Evolutionary conservation across 30 jellyfish, hydroid and myxozoan genomes (phyloP).

Genomic region (Aurelia aurita): DNA sequence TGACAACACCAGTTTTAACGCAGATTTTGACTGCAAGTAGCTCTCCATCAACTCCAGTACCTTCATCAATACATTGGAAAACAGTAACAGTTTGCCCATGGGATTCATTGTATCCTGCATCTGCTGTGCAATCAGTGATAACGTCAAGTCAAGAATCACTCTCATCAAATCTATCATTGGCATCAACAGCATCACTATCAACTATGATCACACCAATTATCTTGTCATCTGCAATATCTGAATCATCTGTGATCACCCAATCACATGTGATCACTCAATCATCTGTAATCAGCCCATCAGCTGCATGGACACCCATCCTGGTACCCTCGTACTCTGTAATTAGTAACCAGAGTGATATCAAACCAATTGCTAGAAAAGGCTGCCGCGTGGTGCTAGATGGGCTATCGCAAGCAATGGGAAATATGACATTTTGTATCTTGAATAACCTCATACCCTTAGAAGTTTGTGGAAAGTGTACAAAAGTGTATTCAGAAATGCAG

Average conservation of each 20-base stretch:
- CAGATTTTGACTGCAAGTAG: neutral
- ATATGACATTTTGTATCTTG: slow-evolving; percentile 70
- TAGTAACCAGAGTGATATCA: slow-evolving; percentile 38
- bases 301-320: slow-evolving; percentile 1
- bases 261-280: slow-evolving; percentile 4
- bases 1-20: neutral
- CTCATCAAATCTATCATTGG: neutral
- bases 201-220: neutral
- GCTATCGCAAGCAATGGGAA: slow-evolving; percentile 77
- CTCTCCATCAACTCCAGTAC: neutral
- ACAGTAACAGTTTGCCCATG: slow-evolving; percentile 58
- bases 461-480: slow-evolving; percentile 79
- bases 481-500: slow-evolving; percentile 34
- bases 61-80: slow-evolving; percentile 8
- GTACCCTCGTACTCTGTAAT: slow-evolving; percentile 25
- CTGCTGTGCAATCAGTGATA: neutral
- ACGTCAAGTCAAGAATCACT: neutral
- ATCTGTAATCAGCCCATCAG: slow-evolving; percentile 10
- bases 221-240: neutral
- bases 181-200: neutral
- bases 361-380: slow-evolving; percentile 51
- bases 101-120: slow-evolving; percentile 40
- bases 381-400: slow-evolving; percentile 72
- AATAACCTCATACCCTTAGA: slow-evolving; percentile 67
- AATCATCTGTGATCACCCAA: neutral